Conservation (phyloP, 2,113 vertebrate genomes). For the Datnioides undecimradiatus region DNA sequence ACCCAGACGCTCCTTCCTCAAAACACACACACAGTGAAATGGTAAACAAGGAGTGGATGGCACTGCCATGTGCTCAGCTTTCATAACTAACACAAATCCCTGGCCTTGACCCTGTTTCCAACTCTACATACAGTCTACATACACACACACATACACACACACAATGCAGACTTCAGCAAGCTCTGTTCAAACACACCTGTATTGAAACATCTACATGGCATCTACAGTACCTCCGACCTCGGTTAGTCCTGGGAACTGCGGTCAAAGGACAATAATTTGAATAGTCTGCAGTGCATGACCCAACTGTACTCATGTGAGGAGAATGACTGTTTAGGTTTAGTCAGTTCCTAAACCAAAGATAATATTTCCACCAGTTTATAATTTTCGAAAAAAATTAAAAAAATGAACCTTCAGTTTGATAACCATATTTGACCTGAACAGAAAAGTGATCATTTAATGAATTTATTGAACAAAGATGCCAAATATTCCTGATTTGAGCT, state of each 20-base stretch:
- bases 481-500: neutral
- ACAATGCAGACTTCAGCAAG: neutral
- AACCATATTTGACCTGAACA: neutral
- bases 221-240: constrained; percentile 1
- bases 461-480: neutral
- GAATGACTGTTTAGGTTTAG: neutral
- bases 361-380: no score
- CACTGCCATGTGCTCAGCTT: constrained; percentile 35
- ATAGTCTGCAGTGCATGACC: neutral
- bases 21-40: constrained; percentile 30
- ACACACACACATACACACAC: neutral
- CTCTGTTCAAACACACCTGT: constrained; percentile 37
- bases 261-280: constrained; percentile 1
- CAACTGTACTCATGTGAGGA: neutral
- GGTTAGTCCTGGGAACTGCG: constrained; percentile 3
- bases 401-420: no score
- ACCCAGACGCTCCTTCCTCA: constrained; percentile 13
- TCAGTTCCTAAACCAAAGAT: neutral
- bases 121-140: neutral
- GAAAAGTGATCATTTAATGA: neutral
- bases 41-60: constrained; percentile 56
- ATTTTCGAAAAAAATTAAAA: no score
- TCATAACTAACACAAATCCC: constrained; percentile 49
- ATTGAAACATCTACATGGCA: constrained; percentile 23
- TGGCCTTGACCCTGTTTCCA: constrained; percentile 21